Conservation (phyloP, 2,113 vertebrate species). For the Neopipo cinnamomea region DNA sequence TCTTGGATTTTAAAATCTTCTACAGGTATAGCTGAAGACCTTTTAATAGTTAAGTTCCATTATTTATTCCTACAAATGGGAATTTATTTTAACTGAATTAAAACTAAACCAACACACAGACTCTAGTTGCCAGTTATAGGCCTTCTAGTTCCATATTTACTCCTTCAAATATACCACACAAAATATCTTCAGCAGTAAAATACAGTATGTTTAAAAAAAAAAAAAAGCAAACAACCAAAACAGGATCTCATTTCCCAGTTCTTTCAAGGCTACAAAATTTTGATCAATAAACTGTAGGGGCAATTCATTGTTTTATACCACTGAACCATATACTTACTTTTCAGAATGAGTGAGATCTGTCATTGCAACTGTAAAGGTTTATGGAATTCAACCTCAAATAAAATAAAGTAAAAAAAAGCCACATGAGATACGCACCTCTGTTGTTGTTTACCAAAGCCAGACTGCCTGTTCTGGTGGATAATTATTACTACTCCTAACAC, state of each 20-base stretch:
- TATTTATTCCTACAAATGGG: neutral
- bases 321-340: slow-evolving; percentile 6
- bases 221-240: too few species aligned
- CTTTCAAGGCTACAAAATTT: slow-evolving; percentile 41
- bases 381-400: neutral
- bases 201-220: neutral
- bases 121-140: slow-evolving; percentile 42
- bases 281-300: slow-evolving; percentile 53
- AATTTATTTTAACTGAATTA: slow-evolving; percentile 52
- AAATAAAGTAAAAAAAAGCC: neutral
- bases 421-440: neutral
- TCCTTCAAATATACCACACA: neutral
- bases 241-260: slow-evolving; percentile 1
- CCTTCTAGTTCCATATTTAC: slow-evolving; percentile 33
- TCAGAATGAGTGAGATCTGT: slow-evolving; percentile 33
- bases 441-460: neutral
- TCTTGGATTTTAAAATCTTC: neutral
- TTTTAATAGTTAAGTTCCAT: neutral
- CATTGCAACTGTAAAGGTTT: neutral
- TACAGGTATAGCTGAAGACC: neutral
- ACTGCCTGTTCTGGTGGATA: neutral
- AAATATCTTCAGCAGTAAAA: slow-evolving; percentile 20
- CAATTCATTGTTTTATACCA: slow-evolving; percentile 50
- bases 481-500: neutral
- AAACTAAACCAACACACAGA: slow-evolving; percentile 38